These are phyloP conservation scores for Tenebrosternarchus preto DNA, from an alignment of 2,113 vertebrate species.

Conservation along the genomic window DNA sequence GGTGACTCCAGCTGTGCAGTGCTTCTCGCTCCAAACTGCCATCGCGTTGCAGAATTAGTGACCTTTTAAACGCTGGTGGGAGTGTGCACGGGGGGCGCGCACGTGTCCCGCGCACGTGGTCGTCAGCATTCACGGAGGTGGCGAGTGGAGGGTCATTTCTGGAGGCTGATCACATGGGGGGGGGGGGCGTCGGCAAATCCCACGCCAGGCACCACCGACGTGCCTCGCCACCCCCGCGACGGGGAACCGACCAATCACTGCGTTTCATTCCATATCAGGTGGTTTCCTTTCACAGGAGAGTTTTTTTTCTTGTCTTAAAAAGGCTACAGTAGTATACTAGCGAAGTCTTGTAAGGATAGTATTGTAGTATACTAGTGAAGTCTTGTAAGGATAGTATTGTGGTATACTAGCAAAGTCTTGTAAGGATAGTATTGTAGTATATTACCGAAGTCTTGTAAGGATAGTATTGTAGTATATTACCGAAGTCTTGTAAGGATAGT, in stretches of 20 bases:
- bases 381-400: slow-evolving; percentile 29
- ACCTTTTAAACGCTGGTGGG: slow-evolving; percentile 51
- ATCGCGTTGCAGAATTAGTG: slow-evolving; percentile 49
- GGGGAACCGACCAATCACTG: slow-evolving; percentile 20
- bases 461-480: no score
- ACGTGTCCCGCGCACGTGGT: no score
- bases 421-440: no score
- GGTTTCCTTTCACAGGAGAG: slow-evolving; percentile 25
- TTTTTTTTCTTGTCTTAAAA: slow-evolving; percentile 26
- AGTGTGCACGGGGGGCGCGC: no score
- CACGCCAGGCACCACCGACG: no score
- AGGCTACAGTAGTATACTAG: slow-evolving; percentile 42
- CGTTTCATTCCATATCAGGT: slow-evolving; percentile 34
- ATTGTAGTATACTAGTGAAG: slow-evolving; percentile 40
- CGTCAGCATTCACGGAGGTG: slow-evolving; percentile 55
- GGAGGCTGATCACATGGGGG: slow-evolving; percentile 52
- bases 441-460: no score
- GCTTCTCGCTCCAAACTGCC: slow-evolving; percentile 27
- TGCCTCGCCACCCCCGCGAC: slow-evolving; percentile 8
- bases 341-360: slow-evolving; percentile 35
- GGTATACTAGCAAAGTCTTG: no score
- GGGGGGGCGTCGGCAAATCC: slow-evolving; percentile 47
- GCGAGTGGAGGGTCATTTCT: slow-evolving; percentile 29
- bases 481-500: no score
- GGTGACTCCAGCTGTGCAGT: background rate